A percentile compares a stretch with the other conserved stretches of the same genome.
These are phyloP conservation scores for Lophius piscatorius DNA, from an alignment of 2,113 vertebrate genomes.

Conservation along the genomic window DNA sequence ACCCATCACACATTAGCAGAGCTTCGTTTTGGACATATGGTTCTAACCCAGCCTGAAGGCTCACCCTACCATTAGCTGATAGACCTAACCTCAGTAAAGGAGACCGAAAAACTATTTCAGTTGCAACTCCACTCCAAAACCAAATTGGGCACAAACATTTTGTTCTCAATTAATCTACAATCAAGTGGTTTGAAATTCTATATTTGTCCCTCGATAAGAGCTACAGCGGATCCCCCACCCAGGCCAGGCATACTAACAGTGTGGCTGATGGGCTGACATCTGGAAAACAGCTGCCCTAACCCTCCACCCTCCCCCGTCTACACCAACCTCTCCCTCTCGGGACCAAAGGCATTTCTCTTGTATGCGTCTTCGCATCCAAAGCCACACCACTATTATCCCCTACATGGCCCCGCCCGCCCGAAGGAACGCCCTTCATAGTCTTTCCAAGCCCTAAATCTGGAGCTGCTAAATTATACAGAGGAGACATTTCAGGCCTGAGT, in stretches of 20 bases:
- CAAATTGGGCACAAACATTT: slow-evolving; percentile 7
- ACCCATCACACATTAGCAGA: slow-evolving; percentile 20
- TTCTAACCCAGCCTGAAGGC: slow-evolving; percentile 7
- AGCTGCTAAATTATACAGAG: slow-evolving; percentile 72
- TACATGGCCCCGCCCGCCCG: slow-evolving; percentile 56
- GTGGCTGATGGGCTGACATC: slow-evolving; percentile 64
- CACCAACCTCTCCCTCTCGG: slow-evolving; percentile 51
- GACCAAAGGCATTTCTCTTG: slow-evolving; percentile 64
- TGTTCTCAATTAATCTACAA: background rate
- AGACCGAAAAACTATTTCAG: slow-evolving; percentile 3
- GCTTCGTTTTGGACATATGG: slow-evolving; percentile 32
- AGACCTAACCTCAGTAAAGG: slow-evolving; percentile 23
- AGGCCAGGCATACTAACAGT: slow-evolving; percentile 9
- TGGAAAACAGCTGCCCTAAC: slow-evolving; percentile 69
- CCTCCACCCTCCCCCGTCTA: slow-evolving; percentile 51
- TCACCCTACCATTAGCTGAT: slow-evolving; percentile 42
- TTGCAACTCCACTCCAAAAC: slow-evolving; percentile 11
- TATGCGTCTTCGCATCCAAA: slow-evolving; percentile 56
- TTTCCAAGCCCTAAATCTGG: slow-evolving; percentile 71
- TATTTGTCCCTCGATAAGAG: slow-evolving; percentile 7
- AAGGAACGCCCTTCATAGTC: slow-evolving; percentile 59
- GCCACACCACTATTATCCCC: slow-evolving; percentile 61
- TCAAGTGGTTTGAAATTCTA: slow-evolving; percentile 14
- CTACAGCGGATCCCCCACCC: background rate
- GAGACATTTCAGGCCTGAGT: slow-evolving; percentile 45